Percentiles rank a stretch among this genome's conserved stretches.
phyloP scores from a whole-genome alignment of 2,113 vertebrate genomes.

The Pandion haliaetus region DNA sequence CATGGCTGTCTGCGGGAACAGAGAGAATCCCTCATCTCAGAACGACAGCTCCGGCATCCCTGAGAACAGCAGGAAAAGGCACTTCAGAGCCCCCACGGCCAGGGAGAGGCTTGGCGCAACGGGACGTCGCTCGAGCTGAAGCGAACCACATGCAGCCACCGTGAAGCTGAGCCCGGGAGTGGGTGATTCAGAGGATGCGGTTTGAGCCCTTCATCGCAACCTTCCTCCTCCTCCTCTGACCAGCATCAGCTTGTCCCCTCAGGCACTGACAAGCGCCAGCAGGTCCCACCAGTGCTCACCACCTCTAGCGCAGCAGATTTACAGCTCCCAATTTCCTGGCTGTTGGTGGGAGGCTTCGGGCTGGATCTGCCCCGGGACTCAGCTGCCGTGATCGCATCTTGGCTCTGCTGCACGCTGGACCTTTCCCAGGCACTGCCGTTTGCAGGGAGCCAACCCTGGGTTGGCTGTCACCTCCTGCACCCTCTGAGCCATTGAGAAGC shows the following conservation, averaged over 20 bases:
- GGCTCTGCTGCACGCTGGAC: not conserved
- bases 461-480: not conserved
- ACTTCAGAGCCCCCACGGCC: rapidly evolving
- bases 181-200: not conserved
- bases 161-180: not conserved
- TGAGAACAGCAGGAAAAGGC: not conserved
- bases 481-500: rapidly evolving
- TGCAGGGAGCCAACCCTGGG: rapidly evolving
- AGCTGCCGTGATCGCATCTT: rapidly evolving
- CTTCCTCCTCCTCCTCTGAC: not conserved
- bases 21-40: rapidly evolving
- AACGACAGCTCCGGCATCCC: rapidly evolving
- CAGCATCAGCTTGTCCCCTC: not conserved
- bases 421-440: not conserved
- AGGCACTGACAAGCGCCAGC: rapidly evolving
- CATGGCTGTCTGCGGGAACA: rapidly evolving
- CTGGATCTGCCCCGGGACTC: not conserved
- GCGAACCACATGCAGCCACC: rapidly evolving
- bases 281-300: rapidly evolving
- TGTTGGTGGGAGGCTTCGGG: not conserved
- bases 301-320: not conserved
- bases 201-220: not conserved
- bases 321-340: not conserved
- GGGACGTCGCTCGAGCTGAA: rapidly evolving
- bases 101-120: rapidly evolving